Percentiles rank a stretch among this genome's conserved stretches.
These are phyloP conservation scores for Cettia cetti DNA, from an alignment of 2,113 vertebrate species.

Conservation along the genomic window DNA sequence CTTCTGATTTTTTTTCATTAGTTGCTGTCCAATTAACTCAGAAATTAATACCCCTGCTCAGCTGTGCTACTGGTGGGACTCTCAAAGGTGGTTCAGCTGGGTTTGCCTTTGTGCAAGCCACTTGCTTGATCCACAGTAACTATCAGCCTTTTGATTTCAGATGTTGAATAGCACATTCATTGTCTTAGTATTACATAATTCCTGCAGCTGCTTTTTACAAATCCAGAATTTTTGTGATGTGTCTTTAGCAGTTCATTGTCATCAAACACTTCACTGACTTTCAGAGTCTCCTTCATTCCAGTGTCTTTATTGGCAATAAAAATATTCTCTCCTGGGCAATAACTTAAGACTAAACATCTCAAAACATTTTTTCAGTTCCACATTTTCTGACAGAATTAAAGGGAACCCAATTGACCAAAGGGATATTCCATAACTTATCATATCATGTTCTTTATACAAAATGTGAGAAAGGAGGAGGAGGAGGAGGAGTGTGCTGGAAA, in stretches of 20 bases:
- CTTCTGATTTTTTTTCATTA: not conserved
- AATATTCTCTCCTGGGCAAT: not conserved
- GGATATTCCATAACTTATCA: not conserved
- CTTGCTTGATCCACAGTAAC: not conserved
- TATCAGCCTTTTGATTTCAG: not conserved
- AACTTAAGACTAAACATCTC: not conserved
- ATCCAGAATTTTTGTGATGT: slow-evolving; percentile 87
- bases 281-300: slow-evolving; percentile 88
- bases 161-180: not conserved
- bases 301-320: slow-evolving; percentile 88
- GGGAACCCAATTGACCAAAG: not conserved
- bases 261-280: slow-evolving; percentile 86
- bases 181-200: slow-evolving; percentile 56
- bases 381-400: not conserved
- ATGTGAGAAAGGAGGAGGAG: not conserved
- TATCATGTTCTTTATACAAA: not conserved
- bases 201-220: slow-evolving; percentile 82
- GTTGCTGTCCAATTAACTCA: not conserved
- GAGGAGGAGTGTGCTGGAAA: rapidly evolving
- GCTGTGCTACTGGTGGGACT: not conserved
- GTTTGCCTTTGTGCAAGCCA: not conserved
- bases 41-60: not conserved
- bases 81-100: not conserved
- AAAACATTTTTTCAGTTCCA: not conserved
- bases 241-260: slow-evolving; percentile 86